Conservation (phyloP, 1,140 invertebrate genomes). For the Eueides isabella region DNA sequence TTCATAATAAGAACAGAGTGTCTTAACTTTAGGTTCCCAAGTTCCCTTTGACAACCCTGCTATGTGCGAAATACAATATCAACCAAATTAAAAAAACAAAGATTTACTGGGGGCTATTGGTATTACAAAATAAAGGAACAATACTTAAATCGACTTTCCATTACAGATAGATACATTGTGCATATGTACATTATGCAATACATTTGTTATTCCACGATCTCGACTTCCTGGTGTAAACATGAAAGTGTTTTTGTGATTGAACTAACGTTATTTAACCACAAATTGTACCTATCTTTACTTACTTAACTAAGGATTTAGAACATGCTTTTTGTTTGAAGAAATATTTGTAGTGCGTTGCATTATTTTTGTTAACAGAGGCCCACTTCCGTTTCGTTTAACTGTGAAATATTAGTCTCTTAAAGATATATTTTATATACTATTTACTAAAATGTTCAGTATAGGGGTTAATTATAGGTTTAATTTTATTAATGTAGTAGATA, state of each 20-base stretch:
- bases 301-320: background rate
- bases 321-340: slow-evolving; percentile 7
- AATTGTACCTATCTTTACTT: background rate
- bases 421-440: too few relatives aligned
- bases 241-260: slow-evolving; percentile 14
- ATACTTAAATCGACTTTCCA: slow-evolving; percentile 25
- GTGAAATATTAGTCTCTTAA: too few relatives aligned
- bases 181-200: slow-evolving; percentile 26
- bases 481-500: too few relatives aligned
- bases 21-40: too few relatives aligned
- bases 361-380: background rate
- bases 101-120: background rate
- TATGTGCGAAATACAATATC: too few relatives aligned
- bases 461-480: too few relatives aligned
- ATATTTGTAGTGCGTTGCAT: background rate
- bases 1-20: too few relatives aligned
- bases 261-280: slow-evolving; percentile 9
- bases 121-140: slow-evolving; percentile 1
- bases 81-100: too few relatives aligned
- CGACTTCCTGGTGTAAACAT: slow-evolving; percentile 29
- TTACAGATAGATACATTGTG: slow-evolving; percentile 19
- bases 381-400: background rate
- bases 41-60: too few relatives aligned
- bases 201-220: slow-evolving; percentile 28
- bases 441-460: too few relatives aligned